Base-by-base conservation (phyloP, 2,113 vertebrate genomes). In the Mionectes macconnelli region DNA sequence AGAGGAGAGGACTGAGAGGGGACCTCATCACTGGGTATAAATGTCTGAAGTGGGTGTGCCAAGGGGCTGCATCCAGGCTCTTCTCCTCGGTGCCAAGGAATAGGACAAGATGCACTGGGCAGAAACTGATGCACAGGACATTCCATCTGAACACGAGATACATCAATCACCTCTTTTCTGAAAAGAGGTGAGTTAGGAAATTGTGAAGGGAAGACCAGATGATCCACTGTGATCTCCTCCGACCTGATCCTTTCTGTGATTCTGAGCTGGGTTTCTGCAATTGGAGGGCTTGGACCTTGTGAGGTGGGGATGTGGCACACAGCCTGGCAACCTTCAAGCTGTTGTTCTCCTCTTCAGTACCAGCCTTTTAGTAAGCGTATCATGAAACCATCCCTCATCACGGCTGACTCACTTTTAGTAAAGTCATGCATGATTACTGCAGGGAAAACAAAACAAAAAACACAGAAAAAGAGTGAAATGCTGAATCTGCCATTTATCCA, bases 351-450 rank as follows among this genome's bases (percentile, higher is more conserved):
- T 47, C 17, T 15, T 30, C n/a, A 2, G 9, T 10, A 2, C 25
- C 9, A 17, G 2, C 8, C 10, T 57, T 0, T 15, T 23, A 0
- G 44, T 3, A 2, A 27, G 15, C 4, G 4, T 6, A 0, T 20
- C 30, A 0, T 5, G 24, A 45, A 56, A 18, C 20, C 63, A 1
- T 17, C 16, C 59, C 45, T 47, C 1, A 5, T 12, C 0, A 1
- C 5, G 13, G 14, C 19, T 28, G 19, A 8, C 8, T 45, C 24
- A 10, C 17, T 64, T 60, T 3, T 12, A 30, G 20, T 39, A 9
- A 79, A 64, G 25, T 11, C 27, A 2, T 14, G 7, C 14, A 8
- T 6, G 3, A 39, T 69, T 37, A 13, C 30, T n/a, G 10, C 7
- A 16, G 28, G 4, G 20, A 20, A 30, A 56, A 44, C 13, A 31